Evolutionary conservation across 2,888 invertebrate species (phyloP), one percentile per base, ranked within the genome.

Genomic region (Abscondita cerata): DNA sequence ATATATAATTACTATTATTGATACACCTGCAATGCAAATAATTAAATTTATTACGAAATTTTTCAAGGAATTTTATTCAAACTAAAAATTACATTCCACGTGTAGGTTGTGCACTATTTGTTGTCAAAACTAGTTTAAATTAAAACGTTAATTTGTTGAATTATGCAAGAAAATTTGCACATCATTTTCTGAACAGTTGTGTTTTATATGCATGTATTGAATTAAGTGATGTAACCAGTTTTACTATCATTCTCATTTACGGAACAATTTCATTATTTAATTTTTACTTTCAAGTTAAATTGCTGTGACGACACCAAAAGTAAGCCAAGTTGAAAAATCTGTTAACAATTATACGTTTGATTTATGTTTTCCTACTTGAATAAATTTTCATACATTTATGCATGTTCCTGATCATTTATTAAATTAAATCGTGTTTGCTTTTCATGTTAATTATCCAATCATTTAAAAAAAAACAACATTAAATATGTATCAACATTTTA

Each of bases 201-300:
- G 15, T 15, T 12, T 40, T 36, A 36, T 36, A 36, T 36, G 36
- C 36, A 9, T 36, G 36, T 36, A 36, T 36, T 36, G 36, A 36
- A 36, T 36, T 36, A 36, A 36, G 9, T 44, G 44, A 44, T 44
- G 44, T 19, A 44, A 44, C n/a, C 18, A 44, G 19, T 44, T 44
- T 44, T 44, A 44, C 44, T 44, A 44, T 44, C 44, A 44, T 44
- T 19, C 44, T 44, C 44, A 40, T 40, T 40, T 40, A 13, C 16
- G 15, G 16, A 40, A 40, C 40, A 44, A 44, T 44, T 44, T 44
- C 44, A 44, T 44, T 44, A 44, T 44, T 44, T 11, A 44, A 18
- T 44, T 44, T 44, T 44, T 44, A 44, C 44, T 44, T 44, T 44
- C 44, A n/a, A 18, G 44, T 18, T 44, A 44, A 44, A 44, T 19